Evolutionary conservation across 2,888 invertebrate species (phyloP).

Genomic region (Crioceris asparagi): DNA sequence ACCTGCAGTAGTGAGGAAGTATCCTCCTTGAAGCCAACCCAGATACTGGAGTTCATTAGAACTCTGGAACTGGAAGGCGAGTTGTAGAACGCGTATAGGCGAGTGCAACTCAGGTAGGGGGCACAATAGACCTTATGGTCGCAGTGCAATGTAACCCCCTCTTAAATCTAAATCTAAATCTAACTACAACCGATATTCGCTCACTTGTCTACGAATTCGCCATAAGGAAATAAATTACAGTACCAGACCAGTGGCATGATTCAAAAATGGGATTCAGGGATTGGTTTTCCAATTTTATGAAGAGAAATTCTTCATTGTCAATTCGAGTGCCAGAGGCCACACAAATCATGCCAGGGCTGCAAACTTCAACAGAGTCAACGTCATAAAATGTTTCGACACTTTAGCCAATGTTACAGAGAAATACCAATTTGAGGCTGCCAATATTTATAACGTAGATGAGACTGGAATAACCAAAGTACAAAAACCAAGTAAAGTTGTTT

Average conservation of each 20-base stretch:
- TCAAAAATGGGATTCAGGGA: slow-evolving; percentile 1
- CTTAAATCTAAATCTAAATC: too few relatives aligned
- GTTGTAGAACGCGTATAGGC: too few relatives aligned
- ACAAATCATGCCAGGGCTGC: slow-evolving; percentile 2
- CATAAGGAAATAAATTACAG: slow-evolving; percentile 1
- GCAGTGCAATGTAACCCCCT: too few relatives aligned
- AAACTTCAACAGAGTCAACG: not conserved
- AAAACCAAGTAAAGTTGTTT: slow-evolving; percentile 4
- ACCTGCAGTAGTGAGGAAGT: too few relatives aligned
- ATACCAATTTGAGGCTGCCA: slow-evolving; percentile 3
- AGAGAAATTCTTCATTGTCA: slow-evolving; percentile 2
- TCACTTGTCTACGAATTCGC: slow-evolving; percentile 3
- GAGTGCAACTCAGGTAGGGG: too few relatives aligned
- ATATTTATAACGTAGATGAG: not conserved
- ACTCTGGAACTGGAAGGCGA: too few relatives aligned
- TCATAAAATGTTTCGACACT: not conserved
- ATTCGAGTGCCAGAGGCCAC: slow-evolving; percentile 3
- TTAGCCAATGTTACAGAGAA: not conserved
- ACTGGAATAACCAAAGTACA: slow-evolving; percentile 1
- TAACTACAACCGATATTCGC: not conserved
- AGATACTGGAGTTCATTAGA: too few relatives aligned
- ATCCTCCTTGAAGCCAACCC: too few relatives aligned
- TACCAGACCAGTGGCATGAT: slow-evolving; percentile 3
- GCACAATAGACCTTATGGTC: too few relatives aligned
- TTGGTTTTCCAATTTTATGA: slow-evolving; percentile 2